Conservation (phyloP, 2,888 invertebrate species). For the Dynastes tityus region DNA sequence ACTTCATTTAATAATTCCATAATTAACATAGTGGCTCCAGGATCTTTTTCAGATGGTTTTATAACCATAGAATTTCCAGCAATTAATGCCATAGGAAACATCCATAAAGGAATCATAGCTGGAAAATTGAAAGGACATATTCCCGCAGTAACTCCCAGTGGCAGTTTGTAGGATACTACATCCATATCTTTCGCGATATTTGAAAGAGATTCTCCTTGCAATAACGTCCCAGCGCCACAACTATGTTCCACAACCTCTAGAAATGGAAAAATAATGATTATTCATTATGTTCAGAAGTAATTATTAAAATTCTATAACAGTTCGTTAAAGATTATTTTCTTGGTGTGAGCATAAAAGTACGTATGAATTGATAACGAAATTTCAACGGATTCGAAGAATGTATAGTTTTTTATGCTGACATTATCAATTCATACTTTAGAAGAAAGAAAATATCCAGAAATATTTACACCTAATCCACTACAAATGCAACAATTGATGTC, state of each 20-base stretch:
- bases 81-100: constrained; percentile 87
- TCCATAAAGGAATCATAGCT: constrained; percentile 99
- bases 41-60: constrained; percentile 98
- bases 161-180: constrained; percentile 91
- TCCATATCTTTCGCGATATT: constrained; percentile 97
- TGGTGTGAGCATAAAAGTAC: too few relatives aligned
- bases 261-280: constrained; percentile 52
- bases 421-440: too few relatives aligned
- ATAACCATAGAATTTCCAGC: constrained; percentile 96
- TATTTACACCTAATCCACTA: too few relatives aligned
- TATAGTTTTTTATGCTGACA: too few relatives aligned
- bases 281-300: background rate
- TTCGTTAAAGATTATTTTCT: too few relatives aligned
- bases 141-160: constrained; percentile 94
- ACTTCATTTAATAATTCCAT: constrained; percentile 94
- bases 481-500: too few relatives aligned
- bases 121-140: constrained; percentile 99
- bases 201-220: constrained; percentile 93
- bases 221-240: constrained; percentile 92
- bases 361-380: too few relatives aligned
- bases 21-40: constrained; percentile 95
- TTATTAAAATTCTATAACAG: too few relatives aligned
- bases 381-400: too few relatives aligned
- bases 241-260: constrained; percentile 97
- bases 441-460: too few relatives aligned